Conservation (phyloP, 2,113 vertebrate genomes). For the human (Homo sapiens) region GRCh38 chr3:79176501-79177000, state of each 20-base stretch:
- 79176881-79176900: constrained; percentile 18
- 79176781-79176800: neutral
- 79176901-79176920: neutral
- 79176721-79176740: no score
- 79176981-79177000: neutral
- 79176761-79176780: neutral
- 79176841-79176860: neutral
- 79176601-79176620: no score
- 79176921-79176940: neutral
- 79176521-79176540: no score
- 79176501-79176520: no score
- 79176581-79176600: no score
- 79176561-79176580: no score
- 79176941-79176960: neutral
- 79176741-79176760: neutral
- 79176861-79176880: constrained; percentile 13
- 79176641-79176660: no score
- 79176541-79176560: no score
- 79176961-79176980: neutral
- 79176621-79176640: no score
- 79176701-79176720: no score
- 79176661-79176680: no score
- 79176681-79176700: no score
- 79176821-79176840: neutral
- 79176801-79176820: neutral